Evolutionary conservation across 2,888 invertebrate species (phyloP), one percentile per base, ranked within the genome.

Genomic region (Orchesella flavescens): DNA sequence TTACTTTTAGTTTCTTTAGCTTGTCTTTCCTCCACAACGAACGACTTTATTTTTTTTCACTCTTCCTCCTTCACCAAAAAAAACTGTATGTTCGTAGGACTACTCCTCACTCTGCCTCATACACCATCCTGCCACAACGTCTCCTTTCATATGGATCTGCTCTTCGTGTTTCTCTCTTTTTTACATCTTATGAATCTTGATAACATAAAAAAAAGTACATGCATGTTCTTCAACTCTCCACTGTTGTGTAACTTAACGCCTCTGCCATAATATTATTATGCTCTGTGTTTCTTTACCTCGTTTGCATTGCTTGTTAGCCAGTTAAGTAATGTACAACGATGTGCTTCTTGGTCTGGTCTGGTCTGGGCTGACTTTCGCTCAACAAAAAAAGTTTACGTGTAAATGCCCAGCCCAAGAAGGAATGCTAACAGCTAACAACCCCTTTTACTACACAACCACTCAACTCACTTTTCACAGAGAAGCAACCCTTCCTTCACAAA

Each of bases 161-260:
- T 46, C 72, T 66, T 57, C 17, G 34, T 72, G 15, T 72, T 55
- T 72, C 57, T 72, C 46, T 73, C 57, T 63, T 69, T 82, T 69
- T 82, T 75, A 75, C 63, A 63, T 69, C 75, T 69, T 82, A 76
- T 75, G 82, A 82, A 82, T 76, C 69, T 76, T 82, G 75, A 75
- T 82, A 69, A 71, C 71, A 65, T 46, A 69, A 59, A 24, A 59
- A 24, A 66, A 57, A 82, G 46, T 63, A 65, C 63, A 69, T 83
- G 76, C 63, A 75, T 82, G 69, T 53, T 63, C 44, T 69, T 46
- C 55, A 43, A 61, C 24, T 75, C 57, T n/a, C 71, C 49, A 59
- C 66, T 83, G 69, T 76, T 83, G 76, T 83, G 83, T 83, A 83
- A 83, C 83, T 83, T 83, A 83, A 83, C 83, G 83, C 83, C 83